Evolutionary conservation across 2,888 invertebrate species (phyloP), one percentile per base, ranked within the genome.

Genomic region (Aspidiotus rigidus): DNA sequence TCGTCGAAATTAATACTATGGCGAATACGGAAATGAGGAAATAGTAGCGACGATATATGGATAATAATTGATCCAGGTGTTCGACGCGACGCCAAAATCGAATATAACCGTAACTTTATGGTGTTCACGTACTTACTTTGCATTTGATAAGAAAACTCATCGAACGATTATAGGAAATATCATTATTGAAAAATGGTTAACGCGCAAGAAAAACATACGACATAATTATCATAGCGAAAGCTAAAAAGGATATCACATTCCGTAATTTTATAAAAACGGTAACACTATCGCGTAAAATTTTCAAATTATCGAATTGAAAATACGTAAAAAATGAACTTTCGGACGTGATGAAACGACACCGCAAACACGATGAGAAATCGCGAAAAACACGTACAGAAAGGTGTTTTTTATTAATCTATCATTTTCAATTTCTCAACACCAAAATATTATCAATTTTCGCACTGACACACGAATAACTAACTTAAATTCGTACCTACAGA

Each of bases 281-380:
- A 28, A 28, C 28, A 28, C 28, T 28, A 28, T 28, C 28, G 28
- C 28, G 28, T 28, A 5, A 28, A 28, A 28, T 28, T 28, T n/a
- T 28, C 28, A 3, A 28, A 28, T 28, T 28, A 28, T 28, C 28
- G 28, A 28, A 28, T 28, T 49, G n/a, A 49, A 49, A 49, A 13
- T 49, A 49, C 10, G 49, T 49, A n/a, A 13, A 49, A n/a, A 49
- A 49, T n/a, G n/a, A 49, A 49, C 49, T 49, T 49, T 49, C n/a
- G 49, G 11, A n/a, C 8, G 42, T 55, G 39, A 54, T 49, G 53
- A 28, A 63, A 28, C 28, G 39, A 64, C 53, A 64, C 49, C 53
- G 64, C 55, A 64, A 64, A 64, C 64, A 64, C 53, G 54, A 15
- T 64, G 64, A 64, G 40, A 64, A 55, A 54, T 39, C 64, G 64